These are phyloP conservation scores for Melipona bicolor DNA, from an alignment of 2,888 invertebrate genomes.

Conservation along the genomic window DNA sequence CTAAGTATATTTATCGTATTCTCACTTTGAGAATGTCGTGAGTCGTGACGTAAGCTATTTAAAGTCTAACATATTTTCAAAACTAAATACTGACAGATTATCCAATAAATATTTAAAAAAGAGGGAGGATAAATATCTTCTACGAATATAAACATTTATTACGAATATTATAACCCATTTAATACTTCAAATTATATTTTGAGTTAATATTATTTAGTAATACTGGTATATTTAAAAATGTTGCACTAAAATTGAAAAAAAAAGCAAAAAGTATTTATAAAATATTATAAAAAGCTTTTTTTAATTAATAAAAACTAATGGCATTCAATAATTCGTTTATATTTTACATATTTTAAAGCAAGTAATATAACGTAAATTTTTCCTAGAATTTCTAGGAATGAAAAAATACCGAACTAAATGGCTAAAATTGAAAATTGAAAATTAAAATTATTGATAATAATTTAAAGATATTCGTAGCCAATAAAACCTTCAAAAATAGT, in stretches of 20 bases:
- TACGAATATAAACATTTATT: background rate
- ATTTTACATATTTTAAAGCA: background rate
- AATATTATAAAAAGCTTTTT: background rate
- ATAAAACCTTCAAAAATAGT: background rate
- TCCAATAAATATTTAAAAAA: conserved; percentile 8
- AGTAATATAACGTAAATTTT: background rate
- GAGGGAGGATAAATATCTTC: background rate
- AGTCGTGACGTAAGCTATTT: conserved; percentile 62
- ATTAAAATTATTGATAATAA: background rate
- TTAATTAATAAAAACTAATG: background rate
- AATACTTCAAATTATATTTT: background rate
- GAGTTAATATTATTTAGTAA: conserved; percentile 2
- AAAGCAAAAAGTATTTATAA: background rate
- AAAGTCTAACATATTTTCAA: conserved; percentile 31
- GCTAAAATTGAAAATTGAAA: background rate
- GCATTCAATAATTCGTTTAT: conserved; percentile 1
- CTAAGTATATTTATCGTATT: conserved; percentile 64
- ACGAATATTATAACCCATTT: conserved; percentile 1
- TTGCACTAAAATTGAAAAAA: background rate
- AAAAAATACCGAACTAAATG: background rate
- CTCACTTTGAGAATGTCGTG: conserved; percentile 56
- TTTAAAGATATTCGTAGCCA: background rate
- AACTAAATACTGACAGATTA: background rate
- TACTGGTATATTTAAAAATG: background rate
- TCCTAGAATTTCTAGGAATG: background rate